Evolutionary conservation across 2,797 vertebrate species (phyloP), one percentile per base, ranked within the genome.

Genomic region (Epinephelus awoara): DNA sequence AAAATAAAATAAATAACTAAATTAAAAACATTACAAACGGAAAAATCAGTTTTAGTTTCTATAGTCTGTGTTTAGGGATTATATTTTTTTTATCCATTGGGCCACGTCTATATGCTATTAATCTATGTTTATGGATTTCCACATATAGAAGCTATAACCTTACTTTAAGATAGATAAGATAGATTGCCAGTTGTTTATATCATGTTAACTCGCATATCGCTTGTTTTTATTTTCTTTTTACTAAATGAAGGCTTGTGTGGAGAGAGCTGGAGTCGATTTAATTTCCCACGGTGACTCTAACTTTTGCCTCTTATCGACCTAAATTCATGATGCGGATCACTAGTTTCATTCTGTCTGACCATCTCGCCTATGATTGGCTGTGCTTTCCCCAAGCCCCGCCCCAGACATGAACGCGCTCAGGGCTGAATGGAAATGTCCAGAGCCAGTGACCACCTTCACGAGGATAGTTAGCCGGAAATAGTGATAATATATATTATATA

Each of bases 361-460:
- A 44, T 15, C 34, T 12, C 6, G n/a, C 25, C 29, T 51, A 2
- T 70, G 82, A 83, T 80, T 89, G 90, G 85, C 56, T 71, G 40
- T 13, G 21, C 19, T 44, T 19, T 25, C 46, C 42, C 38, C 25
- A 77, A 82, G 34, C 47, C 63, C 79, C 84, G 68, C 85, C 85
- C 69, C 47, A 3, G 14, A 23, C 19, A 13, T 47, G 40, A 71
- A 70, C 54, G 57, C 18, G 29, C 64, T 64, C 44, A 23, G 0
- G 44, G 21, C 38, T 67, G 55, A 57, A 56, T 69, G 18, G 6
- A 13, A 29, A 57, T 25, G 3, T 19, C 19, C 18, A 29, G 42
- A n/a, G 50, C 21, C 3, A 42, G 2, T 49, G 12, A 15, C 23
- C 38, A 42, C 11, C 8, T 58, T 34, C 0, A n/a, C 0, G 4